Base-by-base conservation (phyloP, 2,113 vertebrate species). In the Glareola pratincola region DNA sequence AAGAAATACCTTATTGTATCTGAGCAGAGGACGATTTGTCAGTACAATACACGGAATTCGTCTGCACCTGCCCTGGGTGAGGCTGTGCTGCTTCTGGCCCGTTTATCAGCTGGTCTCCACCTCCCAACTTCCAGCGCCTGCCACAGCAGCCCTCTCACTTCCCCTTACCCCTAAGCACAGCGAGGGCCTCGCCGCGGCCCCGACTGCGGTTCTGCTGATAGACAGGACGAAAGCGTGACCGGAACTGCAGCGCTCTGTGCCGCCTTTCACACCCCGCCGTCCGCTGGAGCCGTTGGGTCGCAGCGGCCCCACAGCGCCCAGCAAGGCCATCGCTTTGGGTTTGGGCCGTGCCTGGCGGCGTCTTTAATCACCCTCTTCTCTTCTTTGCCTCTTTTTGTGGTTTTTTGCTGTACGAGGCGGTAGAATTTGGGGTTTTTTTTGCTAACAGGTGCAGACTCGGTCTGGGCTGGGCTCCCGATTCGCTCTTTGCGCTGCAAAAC, bases 231-330 rank as follows among this genome's bases (percentile, higher is more conserved):
- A 22, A 21, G 14, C 1, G 22, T 2, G 0, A 18, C 67, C 47
- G 10, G 15, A 43, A 8, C 20, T 20, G 16, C 34, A 36, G 59
- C 17, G 5, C 6, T 32, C 29, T 34, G 19, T 12, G 48, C 21
- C 48, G 13, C 36, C 43, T 27, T 34, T 22, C 27, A 16, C 20
- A 12, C 12, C 2, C 63, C 7, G 41, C 8, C 21, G 12, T 1
- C 20, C 2, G 3, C 6, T 9, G 45, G 24, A 8, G 47, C 2
- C 9, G 24, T 5, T 2, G 26, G 15, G 2, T 7, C 21, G 12
- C 79, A 16, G 6, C 41, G 21, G 4, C 57, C 37, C 16, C 27
- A 3, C 32, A 14, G 37, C 37, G 6, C 12, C 12, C 47, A 22
- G 57, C 37, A 45, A 4, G 15, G 30, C 20, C 3, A 4, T 63